Percentiles rank a stretch among this genome's conserved stretches.
phyloP scores from a whole-genome alignment of 2,797 vertebrate species.

The Epinephelus malabaricus region DNA sequence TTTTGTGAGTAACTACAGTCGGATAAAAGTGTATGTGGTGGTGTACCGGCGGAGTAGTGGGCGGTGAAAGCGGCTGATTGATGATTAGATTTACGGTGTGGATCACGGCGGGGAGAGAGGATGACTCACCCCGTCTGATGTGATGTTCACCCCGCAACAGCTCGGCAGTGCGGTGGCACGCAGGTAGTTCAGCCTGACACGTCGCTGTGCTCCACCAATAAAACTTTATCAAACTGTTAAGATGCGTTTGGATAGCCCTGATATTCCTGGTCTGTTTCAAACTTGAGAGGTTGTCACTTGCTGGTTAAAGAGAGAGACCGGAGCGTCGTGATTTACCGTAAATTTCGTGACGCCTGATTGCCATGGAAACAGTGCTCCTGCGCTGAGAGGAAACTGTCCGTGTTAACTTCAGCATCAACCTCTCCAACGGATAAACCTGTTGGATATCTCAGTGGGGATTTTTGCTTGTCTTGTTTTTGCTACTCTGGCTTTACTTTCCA shows the following conservation, averaged over 20 bases:
- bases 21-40: not conserved
- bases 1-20: rapidly evolving
- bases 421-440: conserved; percentile 74
- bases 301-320: conserved; percentile 24
- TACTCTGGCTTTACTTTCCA: conserved; percentile 55
- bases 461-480: conserved; percentile 4
- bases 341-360: conserved; percentile 86
- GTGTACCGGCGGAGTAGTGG: conserved; percentile 30
- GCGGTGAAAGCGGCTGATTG: conserved; percentile 70
- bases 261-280: conserved; percentile 2
- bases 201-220: conserved; percentile 30
- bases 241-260: not conserved
- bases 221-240: conserved; percentile 56
- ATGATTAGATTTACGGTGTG: conserved; percentile 79
- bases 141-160: conserved; percentile 80
- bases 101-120: conserved; percentile 77
- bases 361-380: conserved; percentile 88
- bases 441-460: conserved; percentile 56
- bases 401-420: conserved; percentile 74
- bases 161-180: conserved; percentile 79
- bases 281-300: conserved; percentile 51
- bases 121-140: conserved; percentile 84
- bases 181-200: conserved; percentile 55
- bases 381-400: conserved; percentile 78
- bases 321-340: conserved; percentile 84